Base-by-base conservation (phyloP, 2,113 vertebrate genomes). In the Cebus imitator region DNA sequence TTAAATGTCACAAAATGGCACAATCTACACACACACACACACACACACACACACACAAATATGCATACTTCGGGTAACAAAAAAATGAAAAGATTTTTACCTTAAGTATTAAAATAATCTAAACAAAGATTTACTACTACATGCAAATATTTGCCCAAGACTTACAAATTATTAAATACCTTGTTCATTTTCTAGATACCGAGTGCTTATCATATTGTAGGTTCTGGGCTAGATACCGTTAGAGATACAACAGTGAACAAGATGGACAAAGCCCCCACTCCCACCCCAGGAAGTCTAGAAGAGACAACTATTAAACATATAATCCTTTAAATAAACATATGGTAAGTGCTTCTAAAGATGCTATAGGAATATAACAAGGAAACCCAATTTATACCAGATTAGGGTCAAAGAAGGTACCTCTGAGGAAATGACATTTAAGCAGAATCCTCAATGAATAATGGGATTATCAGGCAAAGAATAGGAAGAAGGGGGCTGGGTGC, bases 71-170 rank as follows among this genome's bases (percentile, higher is more conserved):
- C 13, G 81, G 91, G 4, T 57, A 76, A 86, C 40, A 12, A 68
- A 93, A 93, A 87, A 93, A 27, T 75, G 12, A 80, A 88, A 91
- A 84, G 20, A 78, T 61, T 89, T 91, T 48, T 80, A 43, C 11
- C 70, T 95, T 92, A 83, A 93, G 88, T 91, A 91, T 78, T 91
- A 94, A 95, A 93, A 82, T 94, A 87, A 92, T 27, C 82, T 83
- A 92, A 85, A 55, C 30, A 88, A 95, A 76, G 83, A 40, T 52
- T 52, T 52, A 75, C 91, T 75, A 82, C 8, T 17, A 8, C 40
- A 55, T 48, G 50, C 6, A 96, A 96, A 40, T 87, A 96, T 78
- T 48, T 93, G 30, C 37, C 70, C 23, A 90, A 87, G 16, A 87
- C 14, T 40, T 85, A 84, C 16, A 76, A 94, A 92, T 90, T 75